Conservation (phyloP, 1,140 invertebrate species). For the Daktulosphaira vitifoliae region DNA sequence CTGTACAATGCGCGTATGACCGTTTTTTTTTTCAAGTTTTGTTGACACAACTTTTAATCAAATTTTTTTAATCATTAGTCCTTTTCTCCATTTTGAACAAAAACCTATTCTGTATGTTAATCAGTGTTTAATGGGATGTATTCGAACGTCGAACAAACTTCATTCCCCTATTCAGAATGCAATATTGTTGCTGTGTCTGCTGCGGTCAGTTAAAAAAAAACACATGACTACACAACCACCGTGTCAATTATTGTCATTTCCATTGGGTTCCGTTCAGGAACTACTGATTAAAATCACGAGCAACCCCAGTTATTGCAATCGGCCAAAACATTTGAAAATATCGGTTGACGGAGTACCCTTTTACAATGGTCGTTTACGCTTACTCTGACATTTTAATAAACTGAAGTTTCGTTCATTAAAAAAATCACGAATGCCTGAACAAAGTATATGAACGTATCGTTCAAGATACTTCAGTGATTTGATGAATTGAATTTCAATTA, state of each 20-base stretch:
- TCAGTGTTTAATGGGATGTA: conserved; percentile 25
- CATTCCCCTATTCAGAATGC: too few species aligned
- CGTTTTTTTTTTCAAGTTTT: not conserved
- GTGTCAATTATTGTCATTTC: conserved; percentile 30
- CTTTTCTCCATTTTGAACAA: not conserved
- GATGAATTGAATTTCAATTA: too few species aligned
- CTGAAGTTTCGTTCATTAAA: too few species aligned
- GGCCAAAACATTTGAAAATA: not conserved
- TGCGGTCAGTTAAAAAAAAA: conserved; percentile 25
- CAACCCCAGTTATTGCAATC: too few species aligned
- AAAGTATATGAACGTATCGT: too few species aligned
- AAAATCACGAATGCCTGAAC: too few species aligned
- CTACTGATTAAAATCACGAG: conserved; percentile 22
- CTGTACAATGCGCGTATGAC: not conserved
- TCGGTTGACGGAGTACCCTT: not conserved
- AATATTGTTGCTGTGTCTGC: conserved; percentile 8
- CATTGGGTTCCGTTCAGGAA: not conserved
- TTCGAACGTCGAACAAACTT: conserved; percentile 1
- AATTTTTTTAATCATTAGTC: conserved; percentile 3
- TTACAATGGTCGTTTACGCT: not conserved
- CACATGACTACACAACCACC: not conserved
- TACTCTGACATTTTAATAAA: too few species aligned
- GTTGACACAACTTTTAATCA: conserved; percentile 28
- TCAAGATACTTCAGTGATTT: too few species aligned
- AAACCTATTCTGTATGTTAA: conserved; percentile 13